Base-by-base conservation (phyloP, 2,888 invertebrate genomes). In the Polylopha cassiicola region DNA sequence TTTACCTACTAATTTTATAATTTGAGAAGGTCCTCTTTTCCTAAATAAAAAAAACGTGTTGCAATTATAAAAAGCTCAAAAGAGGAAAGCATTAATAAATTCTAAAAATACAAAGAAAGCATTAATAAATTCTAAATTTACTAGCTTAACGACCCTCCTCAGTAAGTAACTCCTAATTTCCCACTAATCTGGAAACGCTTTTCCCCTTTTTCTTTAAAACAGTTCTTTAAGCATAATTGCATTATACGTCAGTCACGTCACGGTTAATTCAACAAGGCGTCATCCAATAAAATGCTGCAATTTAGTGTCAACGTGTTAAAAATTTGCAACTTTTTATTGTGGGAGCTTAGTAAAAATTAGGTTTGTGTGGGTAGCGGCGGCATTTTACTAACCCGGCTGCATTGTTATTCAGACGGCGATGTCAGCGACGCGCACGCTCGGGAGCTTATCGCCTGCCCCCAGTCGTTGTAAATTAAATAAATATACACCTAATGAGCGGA, bases 391-490 rank as follows among this genome's bases (percentile, higher is more conserved):
- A 53, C 61, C 61, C 59, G 55, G 59, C 65, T 69, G 71, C 75
- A 85, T 85, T 85, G 81, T 81, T 84, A 85, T 85, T 85, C 85
- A 77, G 79, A 65, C 65, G 65, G 59, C 74, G 77, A 55, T 63
- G 76, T 65, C 71, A 63, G 60, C 62, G 67, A 58, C 73, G 77
- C 74, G 73, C 82, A 77, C 82, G 80, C 82, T 65, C 65, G 73
- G 53, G 62, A 71, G 82, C 85, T 84, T 85, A 85, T 85, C 84
- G 80, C 66, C 69, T 58, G 63, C 66, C 69, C 74, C 73, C 84
- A 84, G 82, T 73, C 80, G 73, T 73, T 79, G 81, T 81, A 82
- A 84, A 85, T 85, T 82, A 84, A 84, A 84, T 84, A 84, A 84
- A 84, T 82, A 82, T 77, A 80, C 80, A 78, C 68, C 75, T 84